These are phyloP conservation scores for Drosophila tropicalis DNA, from an alignment of 1,140 invertebrate genomes.

Conservation along the genomic window DNA sequence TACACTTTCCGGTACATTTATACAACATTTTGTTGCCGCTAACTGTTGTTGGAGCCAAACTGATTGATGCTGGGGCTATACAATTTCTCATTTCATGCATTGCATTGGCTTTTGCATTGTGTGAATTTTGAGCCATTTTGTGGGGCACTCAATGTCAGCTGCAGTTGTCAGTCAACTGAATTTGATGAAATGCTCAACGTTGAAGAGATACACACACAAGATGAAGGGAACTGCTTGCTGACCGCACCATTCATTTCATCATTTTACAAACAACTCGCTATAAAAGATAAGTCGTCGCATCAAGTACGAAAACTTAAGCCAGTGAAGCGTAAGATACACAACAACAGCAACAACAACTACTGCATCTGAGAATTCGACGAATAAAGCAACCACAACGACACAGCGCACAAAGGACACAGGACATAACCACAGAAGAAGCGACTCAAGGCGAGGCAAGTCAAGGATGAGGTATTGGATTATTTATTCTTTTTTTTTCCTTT, in stretches of 20 bases:
- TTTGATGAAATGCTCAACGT: conserved; percentile 46
- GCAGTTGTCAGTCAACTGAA: conserved; percentile 15
- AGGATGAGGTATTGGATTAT: conserved; percentile 34
- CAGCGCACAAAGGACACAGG: conserved; percentile 60
- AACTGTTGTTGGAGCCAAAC: neutral
- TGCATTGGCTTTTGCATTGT: conserved; percentile 15
- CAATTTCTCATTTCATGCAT: conserved; percentile 15
- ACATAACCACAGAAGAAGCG: conserved; percentile 38
- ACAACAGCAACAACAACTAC: conserved; percentile 21
- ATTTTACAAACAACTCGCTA: conserved; percentile 77
- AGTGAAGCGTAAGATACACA: conserved; percentile 73
- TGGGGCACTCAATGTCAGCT: conserved; percentile 9
- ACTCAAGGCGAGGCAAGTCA: neutral
- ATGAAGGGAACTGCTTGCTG: conserved; percentile 55
- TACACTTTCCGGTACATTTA: conserved; percentile 4
- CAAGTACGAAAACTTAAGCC: conserved; percentile 76
- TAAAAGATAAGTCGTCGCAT: conserved; percentile 72
- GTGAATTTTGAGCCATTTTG: neutral
- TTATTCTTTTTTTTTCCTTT: conserved; percentile 15
- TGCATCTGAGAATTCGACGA: conserved; percentile 30
- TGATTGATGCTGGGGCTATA: neutral
- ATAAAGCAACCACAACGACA: conserved; percentile 34
- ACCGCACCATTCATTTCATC: conserved; percentile 78
- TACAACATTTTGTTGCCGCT: conserved; percentile 11
- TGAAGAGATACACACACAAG: conserved; percentile 2